A percentile compares a stretch with the other conserved stretches of the same genome.
Conservation (phyloP, 2,797 vertebrate genomes). For the Lindbergichthys nudifrons region DNA sequence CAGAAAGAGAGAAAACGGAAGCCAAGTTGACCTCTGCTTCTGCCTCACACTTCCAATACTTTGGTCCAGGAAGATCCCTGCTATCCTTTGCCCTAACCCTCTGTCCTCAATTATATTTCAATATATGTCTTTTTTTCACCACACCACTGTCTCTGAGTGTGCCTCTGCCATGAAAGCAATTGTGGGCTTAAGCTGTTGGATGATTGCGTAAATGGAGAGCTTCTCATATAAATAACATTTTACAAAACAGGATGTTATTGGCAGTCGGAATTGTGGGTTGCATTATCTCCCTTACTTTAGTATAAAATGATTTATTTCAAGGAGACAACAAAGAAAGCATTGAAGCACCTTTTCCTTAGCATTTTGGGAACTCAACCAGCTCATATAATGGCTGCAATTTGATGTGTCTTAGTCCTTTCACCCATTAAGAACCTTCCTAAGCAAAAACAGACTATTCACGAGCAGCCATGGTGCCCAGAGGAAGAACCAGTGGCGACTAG, state of each 20-base stretch:
- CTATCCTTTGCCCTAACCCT: slow-evolving; percentile 4
- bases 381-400: too few species aligned
- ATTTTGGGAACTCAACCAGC: too few species aligned
- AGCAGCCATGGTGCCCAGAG: neutral
- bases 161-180: neutral
- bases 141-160: neutral
- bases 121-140: neutral
- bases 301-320: too few species aligned
- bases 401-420: too few species aligned
- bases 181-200: neutral
- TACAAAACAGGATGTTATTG: neutral
- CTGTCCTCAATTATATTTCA: slow-evolving; percentile 7
- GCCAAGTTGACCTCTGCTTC: neutral
- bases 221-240: neutral
- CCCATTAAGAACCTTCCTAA: too few species aligned
- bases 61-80: neutral
- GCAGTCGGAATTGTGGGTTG: too few species aligned
- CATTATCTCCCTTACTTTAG: too few species aligned
- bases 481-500: too few species aligned
- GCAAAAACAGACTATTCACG: too few species aligned
- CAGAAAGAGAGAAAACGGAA: neutral
- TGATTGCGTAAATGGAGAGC: neutral
- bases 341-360: too few species aligned
- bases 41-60: neutral
- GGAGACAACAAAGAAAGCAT: too few species aligned